Evolutionary conservation across 2,888 invertebrate species (phyloP).

Genomic region (Rhopalosiphum nymphaeae): DNA sequence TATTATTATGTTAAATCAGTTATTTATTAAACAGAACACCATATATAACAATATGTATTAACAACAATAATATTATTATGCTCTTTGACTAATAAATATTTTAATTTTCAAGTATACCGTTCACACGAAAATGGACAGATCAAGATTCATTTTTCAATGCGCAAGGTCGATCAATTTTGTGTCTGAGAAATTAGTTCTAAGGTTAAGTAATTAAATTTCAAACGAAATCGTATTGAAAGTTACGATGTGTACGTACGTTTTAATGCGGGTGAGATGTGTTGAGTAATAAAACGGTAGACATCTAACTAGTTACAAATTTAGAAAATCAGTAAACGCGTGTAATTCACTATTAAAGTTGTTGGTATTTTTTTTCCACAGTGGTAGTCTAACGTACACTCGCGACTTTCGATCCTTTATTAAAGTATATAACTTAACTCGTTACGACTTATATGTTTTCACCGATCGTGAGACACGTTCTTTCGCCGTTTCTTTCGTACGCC

Average conservation of each 20-base stretch:
- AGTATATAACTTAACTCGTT: background rate
- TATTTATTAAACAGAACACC: background rate
- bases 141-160: background rate
- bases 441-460: background rate
- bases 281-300: background rate
- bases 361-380: background rate
- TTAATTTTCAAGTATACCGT: background rate
- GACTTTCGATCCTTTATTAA: background rate
- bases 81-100: background rate
- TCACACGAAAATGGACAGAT: background rate
- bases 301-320: background rate
- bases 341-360: background rate
- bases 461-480: background rate
- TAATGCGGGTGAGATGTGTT: background rate
- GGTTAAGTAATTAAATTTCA: background rate
- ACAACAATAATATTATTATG: background rate
- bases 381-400: background rate
- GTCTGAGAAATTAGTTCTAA: background rate
- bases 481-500: background rate
- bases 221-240: background rate
- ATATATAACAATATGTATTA: too few relatives aligned
- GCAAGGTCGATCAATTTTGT: background rate
- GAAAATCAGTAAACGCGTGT: background rate
- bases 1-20: background rate
- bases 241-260: background rate